A percentile compares a stretch with the other conserved stretches of the same genome.
Evolutionary conservation across 2,797 vertebrate species (phyloP).

Genomic region (Darevskia mixta): DNA sequence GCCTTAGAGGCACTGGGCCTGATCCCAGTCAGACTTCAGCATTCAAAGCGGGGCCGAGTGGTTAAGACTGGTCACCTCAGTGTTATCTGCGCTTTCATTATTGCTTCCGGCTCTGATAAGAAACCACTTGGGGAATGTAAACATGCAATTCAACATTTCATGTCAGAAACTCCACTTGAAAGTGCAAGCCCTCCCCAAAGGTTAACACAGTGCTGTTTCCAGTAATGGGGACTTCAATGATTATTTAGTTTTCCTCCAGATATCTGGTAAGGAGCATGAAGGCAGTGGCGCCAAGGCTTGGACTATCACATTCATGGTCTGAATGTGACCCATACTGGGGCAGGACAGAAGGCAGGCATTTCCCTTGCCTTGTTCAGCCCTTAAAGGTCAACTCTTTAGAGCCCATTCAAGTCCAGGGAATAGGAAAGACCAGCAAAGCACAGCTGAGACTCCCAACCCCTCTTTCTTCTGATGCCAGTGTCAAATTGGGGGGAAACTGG

Average conservation of each 20-base stretch:
- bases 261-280: background rate
- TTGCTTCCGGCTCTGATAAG: conserved; percentile 27
- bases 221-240: background rate
- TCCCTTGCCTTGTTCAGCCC: background rate
- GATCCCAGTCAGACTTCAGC: background rate
- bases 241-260: background rate
- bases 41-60: background rate
- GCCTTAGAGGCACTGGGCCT: background rate
- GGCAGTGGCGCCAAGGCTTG: too few species aligned
- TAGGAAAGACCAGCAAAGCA: background rate
- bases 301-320: background rate
- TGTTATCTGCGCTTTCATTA: conserved; percentile 8
- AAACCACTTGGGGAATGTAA: conserved; percentile 14
- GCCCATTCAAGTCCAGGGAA: background rate
- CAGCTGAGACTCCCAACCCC: background rate
- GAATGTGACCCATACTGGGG: background rate
- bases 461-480: background rate
- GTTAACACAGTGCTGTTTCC: background rate
- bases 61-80: background rate
- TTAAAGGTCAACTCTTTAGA: background rate
- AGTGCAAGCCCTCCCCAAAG: background rate
- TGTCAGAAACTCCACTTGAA: background rate
- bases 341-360: background rate
- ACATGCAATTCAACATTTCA: conserved; percentile 2
- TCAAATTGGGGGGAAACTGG: too few species aligned